Evolutionary conservation across 2,113 vertebrate genomes (phyloP), one percentile per base, ranked within the genome.

Genomic region (Pangasianodon hypophthalmus): DNA sequence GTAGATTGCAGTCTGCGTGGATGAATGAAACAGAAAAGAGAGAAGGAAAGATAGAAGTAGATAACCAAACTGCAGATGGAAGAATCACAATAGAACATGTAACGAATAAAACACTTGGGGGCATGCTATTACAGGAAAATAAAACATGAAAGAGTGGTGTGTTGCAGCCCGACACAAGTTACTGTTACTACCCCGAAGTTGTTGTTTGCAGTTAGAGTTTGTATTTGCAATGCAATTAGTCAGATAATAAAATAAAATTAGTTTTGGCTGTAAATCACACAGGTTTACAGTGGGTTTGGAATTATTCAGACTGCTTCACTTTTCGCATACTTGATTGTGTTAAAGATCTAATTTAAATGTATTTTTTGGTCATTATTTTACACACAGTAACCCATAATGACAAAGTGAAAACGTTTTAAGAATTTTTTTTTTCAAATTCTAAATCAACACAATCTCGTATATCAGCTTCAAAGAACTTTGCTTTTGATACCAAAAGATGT

Each of bases 401-500:
- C 13, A 19, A 73, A 41, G 19, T 60, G 56, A 60, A 67, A 62
- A 29, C 8, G 1, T 60, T 21, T 60, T 60, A 4, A 8, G 19
- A 71, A 13, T 73, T 18, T 41, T 44, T 21, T 44, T 21, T 71
- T 32, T 6, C 1, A 14, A 69, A 69, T 71, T 71, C 60, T 64
- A 69, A 69, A 32, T 56, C 18, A 16, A 56, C 54, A 52, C 54
- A 19, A 56, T 69, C 67, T n/a, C 29, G 2, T 21, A 9, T 7
- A 77, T 21, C 44, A n/a, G 46, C 21, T n/a, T 32, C 14, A n/a
- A 54, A n/a, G 14, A 13, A 24, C 29, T 32, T 2, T 10, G 6
- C 14, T 19, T 9, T 82, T 64, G 41, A 46, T 24, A 64, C 18
- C 85, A 87, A 19, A 44, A 87, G 85, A 87, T 32, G 85, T 54